Evolutionary conservation across 2,888 invertebrate genomes (phyloP), one percentile per base, ranked within the genome.

Genomic region (Tenthredo amoena): DNA sequence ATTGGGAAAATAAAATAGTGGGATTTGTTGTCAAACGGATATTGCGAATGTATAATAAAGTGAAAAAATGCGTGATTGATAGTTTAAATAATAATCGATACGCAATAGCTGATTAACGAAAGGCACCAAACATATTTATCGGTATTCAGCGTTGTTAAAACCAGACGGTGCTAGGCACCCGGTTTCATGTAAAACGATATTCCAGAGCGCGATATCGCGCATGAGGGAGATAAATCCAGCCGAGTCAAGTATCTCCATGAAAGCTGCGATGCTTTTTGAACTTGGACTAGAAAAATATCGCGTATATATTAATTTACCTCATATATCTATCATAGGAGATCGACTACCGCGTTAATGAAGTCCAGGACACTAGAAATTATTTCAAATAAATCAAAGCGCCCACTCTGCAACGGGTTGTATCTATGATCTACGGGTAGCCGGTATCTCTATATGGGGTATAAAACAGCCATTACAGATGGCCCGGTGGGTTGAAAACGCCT

Each of bases 381-480:
- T 34, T 82, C 72, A 31, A 72, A 76, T 86, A 86, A 86, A 86
- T 88, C 82, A 86, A 68, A 12, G 12, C 83, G 12, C 62, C 72
- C 82, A 86, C 86, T 84, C 85, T 77, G 72, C 71, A 81, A 71
- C 71, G 76, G 34, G 68, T 74, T 74, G 34, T 40, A 81, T 85
- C 85, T 85, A 43, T 82, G 34, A 72, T 71, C 58, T 87, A 88
- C 87, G 88, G 87, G 88, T 85, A 89, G 87, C 89, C 84, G 87
- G 83, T 90, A 90, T 93, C 92, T 92, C 89, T 90, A 91, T 91
- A 71, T 34, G 90, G 91, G 88, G 90, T 89, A 92, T 92, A 90
- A 92, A 93, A 92, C 92, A 93, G 91, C 89, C 89, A 92, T 92
- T 92, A 93, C 93, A 93, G 92, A 93, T 93, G 93, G 93, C 93